These are phyloP conservation scores for Tribolium madens DNA, from an alignment of 1,140 invertebrate species.

Conservation along the genomic window DNA sequence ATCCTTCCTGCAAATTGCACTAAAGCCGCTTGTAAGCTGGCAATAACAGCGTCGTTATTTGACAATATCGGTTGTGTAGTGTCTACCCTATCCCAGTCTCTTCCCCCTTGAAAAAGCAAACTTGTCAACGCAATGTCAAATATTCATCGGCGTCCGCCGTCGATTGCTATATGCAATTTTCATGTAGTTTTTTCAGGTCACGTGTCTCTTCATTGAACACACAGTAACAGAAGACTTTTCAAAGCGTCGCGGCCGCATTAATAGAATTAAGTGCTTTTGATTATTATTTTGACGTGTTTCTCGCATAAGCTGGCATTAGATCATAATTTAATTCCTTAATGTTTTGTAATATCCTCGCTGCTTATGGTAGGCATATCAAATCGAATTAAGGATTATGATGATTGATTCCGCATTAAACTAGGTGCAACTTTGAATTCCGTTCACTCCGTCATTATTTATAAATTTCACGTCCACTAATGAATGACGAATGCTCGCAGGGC, in stretches of 20 bases:
- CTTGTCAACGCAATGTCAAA: constrained; percentile 38
- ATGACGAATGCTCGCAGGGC: neutral
- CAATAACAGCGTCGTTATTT: neutral
- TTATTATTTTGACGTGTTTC: constrained; percentile 43
- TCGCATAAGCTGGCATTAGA: constrained; percentile 35
- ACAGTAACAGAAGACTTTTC: constrained; percentile 8
- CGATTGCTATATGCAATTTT: constrained; percentile 45
- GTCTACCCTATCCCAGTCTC: neutral
- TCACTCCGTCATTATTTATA: neutral
- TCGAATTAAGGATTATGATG: constrained; percentile 37
- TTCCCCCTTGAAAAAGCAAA: constrained; percentile 25
- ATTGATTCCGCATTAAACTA: constrained; percentile 15
- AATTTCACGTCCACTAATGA: neutral
- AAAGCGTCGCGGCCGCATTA: constrained; percentile 6
- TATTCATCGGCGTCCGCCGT: constrained; percentile 36
- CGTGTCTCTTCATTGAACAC: constrained; percentile 26
- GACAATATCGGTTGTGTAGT: neutral
- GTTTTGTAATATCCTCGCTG: constrained; percentile 14
- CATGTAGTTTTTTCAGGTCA: constrained; percentile 45
- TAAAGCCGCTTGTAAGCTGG: neutral
- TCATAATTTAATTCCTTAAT: constrained; percentile 33
- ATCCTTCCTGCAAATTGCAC: neutral
- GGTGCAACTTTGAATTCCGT: constrained; percentile 20
- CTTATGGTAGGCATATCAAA: constrained; percentile 19
- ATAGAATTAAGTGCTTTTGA: constrained; percentile 43